Evolutionary conservation across 2,113 vertebrate species (phyloP), one percentile per base, ranked within the genome.

Genomic region (Campylorhamphus procurvoides): DNA sequence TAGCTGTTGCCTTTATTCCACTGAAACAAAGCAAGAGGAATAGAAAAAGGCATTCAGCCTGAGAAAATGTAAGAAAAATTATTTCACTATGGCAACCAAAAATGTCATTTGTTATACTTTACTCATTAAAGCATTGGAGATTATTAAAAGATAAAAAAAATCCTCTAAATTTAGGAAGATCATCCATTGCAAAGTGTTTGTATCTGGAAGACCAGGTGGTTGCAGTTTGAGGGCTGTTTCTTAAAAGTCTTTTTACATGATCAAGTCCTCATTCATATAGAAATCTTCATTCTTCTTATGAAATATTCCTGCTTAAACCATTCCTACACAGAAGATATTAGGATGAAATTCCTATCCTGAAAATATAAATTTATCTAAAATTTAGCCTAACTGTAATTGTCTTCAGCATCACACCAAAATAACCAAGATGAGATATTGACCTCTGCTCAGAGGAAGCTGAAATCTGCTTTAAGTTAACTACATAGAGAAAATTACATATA

Each of bases 51-150:
- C 52, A 81, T 56, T 86, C 77, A 87, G 19, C 49, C 52, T 84
- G 67, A 47, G 47, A 94, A 83, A 46, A 88, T 55, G 14, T 87
- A 92, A 90, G 80, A 88, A 89, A 90, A 96, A 93, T 67, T 33
- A 92, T 59, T 78, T 97, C 56, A 4, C 97, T 96, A 94, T 97
- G 93, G 92, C 69, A 97, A 98, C 97, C 9, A 67, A 93, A 87
- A 87, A 68, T 94, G 75, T 72, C 29, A 89, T 91, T 97, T 97
- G 59, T 89, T 96, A 73, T 75, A 63, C 81, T 95, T 96, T 82
- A 64, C 19, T 97, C 84, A 91, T 97, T 96, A 97, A 23, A 82
- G 8, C 49, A 64, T 10, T 94, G 56, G 83, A 89, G 49, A 72
- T 91, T 59, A 90, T 39, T 58, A 87, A 94, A 76, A 95, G 74